phyloP scores from a whole-genome alignment of 2,888 invertebrate species.

The Sphaerophoria taeniata region DNA sequence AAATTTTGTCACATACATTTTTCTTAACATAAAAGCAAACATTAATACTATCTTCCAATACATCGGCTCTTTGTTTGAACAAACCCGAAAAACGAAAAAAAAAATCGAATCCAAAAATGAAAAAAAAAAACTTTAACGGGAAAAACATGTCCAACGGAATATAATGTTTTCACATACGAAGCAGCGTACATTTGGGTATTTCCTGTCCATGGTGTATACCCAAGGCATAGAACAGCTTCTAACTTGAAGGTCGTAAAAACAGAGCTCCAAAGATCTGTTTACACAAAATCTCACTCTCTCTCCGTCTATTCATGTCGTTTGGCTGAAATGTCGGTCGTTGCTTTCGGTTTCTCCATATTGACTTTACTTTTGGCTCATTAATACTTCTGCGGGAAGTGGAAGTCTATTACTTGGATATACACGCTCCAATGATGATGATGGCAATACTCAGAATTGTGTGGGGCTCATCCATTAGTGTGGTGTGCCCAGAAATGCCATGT shows the following conservation, averaged over 20 bases:
- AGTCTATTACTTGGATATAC: slow-evolving; percentile 11
- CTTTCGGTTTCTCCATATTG: slow-evolving; percentile 48
- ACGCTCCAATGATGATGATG: slow-evolving; percentile 33
- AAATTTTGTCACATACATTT: slow-evolving; percentile 30
- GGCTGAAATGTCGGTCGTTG: slow-evolving; percentile 17
- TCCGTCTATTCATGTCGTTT: slow-evolving; percentile 21
- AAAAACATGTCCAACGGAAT: slow-evolving; percentile 11
- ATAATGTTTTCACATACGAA: slow-evolving; percentile 25
- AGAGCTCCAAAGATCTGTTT: slow-evolving; percentile 37
- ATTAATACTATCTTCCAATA: slow-evolving; percentile 9
- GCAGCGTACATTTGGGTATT: slow-evolving; percentile 14
- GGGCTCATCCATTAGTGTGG: slow-evolving; percentile 32
- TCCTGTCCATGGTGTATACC: slow-evolving; percentile 12
- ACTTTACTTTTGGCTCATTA: slow-evolving; percentile 68
- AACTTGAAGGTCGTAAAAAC: slow-evolving; percentile 46
- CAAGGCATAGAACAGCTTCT: not conserved
- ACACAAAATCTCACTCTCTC: slow-evolving; percentile 20
- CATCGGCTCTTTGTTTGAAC: slow-evolving; percentile 8
- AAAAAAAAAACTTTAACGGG: not conserved
- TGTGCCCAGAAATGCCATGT: slow-evolving; percentile 57
- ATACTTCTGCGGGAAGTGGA: slow-evolving; percentile 44
- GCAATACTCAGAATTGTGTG: slow-evolving; percentile 24
- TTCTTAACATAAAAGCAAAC: slow-evolving; percentile 29
- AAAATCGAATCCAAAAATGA: not conserved
- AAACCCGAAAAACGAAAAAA: not conserved